These are phyloP conservation scores for Drosophila paucipuncta DNA, from an alignment of 2,888 invertebrate species.

Conservation along the genomic window DNA sequence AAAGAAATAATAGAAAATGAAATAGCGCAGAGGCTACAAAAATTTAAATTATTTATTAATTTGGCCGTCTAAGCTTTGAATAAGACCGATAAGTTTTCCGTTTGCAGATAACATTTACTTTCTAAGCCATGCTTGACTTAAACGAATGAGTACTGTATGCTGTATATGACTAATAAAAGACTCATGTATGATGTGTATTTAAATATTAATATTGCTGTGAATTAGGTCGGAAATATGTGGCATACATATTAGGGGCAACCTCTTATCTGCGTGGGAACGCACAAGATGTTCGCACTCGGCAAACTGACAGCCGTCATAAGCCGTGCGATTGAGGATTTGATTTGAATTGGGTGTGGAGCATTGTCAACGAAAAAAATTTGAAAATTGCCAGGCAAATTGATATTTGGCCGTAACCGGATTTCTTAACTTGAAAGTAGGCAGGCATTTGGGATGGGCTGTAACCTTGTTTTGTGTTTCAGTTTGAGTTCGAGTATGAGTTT, in stretches of 20 bases:
- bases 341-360: background rate
- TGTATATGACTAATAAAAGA: background rate
- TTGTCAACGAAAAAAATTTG: background rate
- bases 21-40: conserved; percentile 17
- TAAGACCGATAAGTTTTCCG: background rate
- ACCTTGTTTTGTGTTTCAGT: background rate
- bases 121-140: background rate
- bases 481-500: background rate
- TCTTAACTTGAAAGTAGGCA: background rate
- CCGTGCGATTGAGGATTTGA: conserved; percentile 16
- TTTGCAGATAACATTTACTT: background rate
- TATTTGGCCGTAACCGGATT: conserved; percentile 17
- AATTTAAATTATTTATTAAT: conserved; percentile 69
- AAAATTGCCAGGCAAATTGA: conserved; percentile 28
- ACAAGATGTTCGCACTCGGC: conserved; percentile 4
- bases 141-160: background rate
- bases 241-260: conserved; percentile 17
- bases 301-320: conserved; percentile 30
- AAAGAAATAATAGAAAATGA: background rate
- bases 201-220: background rate
- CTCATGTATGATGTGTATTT: background rate
- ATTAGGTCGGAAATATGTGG: conserved; percentile 18
- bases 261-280: conserved; percentile 13
- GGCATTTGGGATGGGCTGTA: background rate
- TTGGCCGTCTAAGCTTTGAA: conserved; percentile 48